Evolutionary conservation across 2,888 invertebrate species (phyloP).

Genomic region (Pycnomerus fuliginosus): DNA sequence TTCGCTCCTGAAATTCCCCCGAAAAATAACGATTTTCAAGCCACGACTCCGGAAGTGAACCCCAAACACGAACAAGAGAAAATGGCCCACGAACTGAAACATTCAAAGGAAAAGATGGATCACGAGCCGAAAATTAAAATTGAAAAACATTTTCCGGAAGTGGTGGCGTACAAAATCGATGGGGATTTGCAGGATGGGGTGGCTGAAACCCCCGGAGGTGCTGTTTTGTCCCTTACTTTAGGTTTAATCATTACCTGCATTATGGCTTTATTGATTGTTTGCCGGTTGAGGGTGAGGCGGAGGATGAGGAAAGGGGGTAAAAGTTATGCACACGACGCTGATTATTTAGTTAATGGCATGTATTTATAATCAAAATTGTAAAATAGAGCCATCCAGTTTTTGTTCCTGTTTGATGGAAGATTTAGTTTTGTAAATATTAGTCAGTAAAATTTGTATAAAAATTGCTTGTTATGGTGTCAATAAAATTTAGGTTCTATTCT

Average conservation of each 20-base stretch:
- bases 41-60: slow-evolving; percentile 27
- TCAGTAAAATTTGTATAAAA: slow-evolving; percentile 82
- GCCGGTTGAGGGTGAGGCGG: slow-evolving; percentile 74
- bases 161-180: slow-evolving; percentile 40
- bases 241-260: slow-evolving; percentile 74
- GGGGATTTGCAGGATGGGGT: slow-evolving; percentile 59
- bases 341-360: slow-evolving; percentile 97
- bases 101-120: slow-evolving; percentile 41
- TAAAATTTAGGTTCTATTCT: slow-evolving; percentile 88
- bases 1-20: slow-evolving; percentile 1
- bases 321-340: slow-evolving; percentile 88
- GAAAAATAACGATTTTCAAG: slow-evolving; percentile 4
- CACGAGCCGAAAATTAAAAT: slow-evolving; percentile 31
- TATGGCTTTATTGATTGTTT: slow-evolving; percentile 78
- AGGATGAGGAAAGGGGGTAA: slow-evolving; percentile 76
- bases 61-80: slow-evolving; percentile 48
- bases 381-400: no score
- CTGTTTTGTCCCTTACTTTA: slow-evolving; percentile 73
- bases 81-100: slow-evolving; percentile 49
- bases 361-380: slow-evolving; percentile 73
- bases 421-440: no score
- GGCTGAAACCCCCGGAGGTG: slow-evolving; percentile 73
- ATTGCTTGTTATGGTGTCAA: slow-evolving; percentile 97
- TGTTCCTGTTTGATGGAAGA: no score
- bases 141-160: slow-evolving; percentile 39